These are phyloP conservation scores for Eremophila alpestris DNA, from an alignment of 2,797 vertebrate species.

Conservation along the genomic window DNA sequence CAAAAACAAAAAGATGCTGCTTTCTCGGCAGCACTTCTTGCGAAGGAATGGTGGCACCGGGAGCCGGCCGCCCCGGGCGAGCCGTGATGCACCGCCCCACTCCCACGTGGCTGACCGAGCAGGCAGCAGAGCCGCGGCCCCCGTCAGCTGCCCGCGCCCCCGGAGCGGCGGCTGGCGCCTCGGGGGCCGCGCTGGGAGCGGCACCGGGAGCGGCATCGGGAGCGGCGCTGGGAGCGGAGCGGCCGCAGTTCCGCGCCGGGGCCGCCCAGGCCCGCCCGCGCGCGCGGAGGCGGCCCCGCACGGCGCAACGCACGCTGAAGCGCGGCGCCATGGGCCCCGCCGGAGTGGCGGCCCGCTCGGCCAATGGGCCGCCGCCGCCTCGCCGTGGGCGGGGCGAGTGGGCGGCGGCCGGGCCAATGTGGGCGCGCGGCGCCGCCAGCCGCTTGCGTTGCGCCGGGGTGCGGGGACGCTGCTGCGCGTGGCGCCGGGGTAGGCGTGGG, in stretches of 20 bases:
- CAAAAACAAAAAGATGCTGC: neutral
- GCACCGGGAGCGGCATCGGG: too few relatives aligned
- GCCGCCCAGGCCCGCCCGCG: neutral
- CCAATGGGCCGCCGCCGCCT: conserved; percentile 27
- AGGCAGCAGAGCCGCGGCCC: neutral
- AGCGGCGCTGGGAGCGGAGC: too few relatives aligned
- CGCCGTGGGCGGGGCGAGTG: neutral
- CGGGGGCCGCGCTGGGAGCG: too few relatives aligned
- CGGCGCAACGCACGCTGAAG: conserved; percentile 60
- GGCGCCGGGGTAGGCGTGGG: conserved; percentile 52
- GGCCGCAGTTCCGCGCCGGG: neutral
- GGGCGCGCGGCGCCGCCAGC: conserved; percentile 20
- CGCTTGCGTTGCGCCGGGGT: conserved; percentile 48
- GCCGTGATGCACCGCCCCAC: neutral
- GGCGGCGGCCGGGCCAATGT: conserved; percentile 69
- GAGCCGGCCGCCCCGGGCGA: neutral
- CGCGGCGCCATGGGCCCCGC: conserved; percentile 64
- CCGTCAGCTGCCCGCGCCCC: neutral
- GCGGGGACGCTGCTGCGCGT: conserved; percentile 83
- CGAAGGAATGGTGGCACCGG: neutral
- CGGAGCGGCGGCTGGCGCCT: neutral
- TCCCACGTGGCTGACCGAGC: neutral
- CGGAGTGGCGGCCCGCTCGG: conserved; percentile 11
- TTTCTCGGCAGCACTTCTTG: neutral
- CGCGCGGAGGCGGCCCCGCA: neutral